phyloP scores from a whole-genome alignment of 2,888 invertebrate genomes.

The Euzophera pinguis region DNA sequence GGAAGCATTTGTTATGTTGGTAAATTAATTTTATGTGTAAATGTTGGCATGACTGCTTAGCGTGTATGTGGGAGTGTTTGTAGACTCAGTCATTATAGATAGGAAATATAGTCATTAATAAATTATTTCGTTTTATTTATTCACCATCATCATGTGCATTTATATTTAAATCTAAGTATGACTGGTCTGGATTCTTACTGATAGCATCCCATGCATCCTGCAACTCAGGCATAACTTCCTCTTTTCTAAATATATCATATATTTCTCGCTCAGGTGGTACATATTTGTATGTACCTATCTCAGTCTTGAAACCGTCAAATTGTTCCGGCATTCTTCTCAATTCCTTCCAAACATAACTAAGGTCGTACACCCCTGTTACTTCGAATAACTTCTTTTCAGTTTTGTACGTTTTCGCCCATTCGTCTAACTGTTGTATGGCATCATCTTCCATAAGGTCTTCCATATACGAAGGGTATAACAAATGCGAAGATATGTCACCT shows the following conservation, averaged over 20 bases:
- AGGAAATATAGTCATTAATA: slow-evolving; percentile 67
- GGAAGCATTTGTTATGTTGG: slow-evolving; percentile 33
- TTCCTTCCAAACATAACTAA: slow-evolving; percentile 45
- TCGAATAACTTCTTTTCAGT: slow-evolving; percentile 38
- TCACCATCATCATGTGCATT: slow-evolving; percentile 16
- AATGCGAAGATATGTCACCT: slow-evolving; percentile 62
- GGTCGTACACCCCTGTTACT: slow-evolving; percentile 46
- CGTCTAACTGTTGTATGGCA: slow-evolving; percentile 42
- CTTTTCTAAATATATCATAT: slow-evolving; percentile 45
- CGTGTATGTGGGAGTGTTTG: slow-evolving; percentile 37
- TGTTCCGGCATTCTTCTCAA: slow-evolving; percentile 48
- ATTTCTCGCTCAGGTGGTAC: slow-evolving; percentile 32
- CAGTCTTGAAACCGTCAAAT: not conserved
- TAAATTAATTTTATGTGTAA: slow-evolving; percentile 47
- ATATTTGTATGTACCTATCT: slow-evolving; percentile 32
- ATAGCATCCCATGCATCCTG: slow-evolving; percentile 52
- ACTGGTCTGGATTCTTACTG: slow-evolving; percentile 21
- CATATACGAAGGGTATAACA: slow-evolving; percentile 51
- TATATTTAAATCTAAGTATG: slow-evolving; percentile 16
- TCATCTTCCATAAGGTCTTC: slow-evolving; percentile 50
- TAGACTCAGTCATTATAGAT: slow-evolving; percentile 57
- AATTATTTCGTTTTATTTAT: slow-evolving; percentile 44
- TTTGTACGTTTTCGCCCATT: slow-evolving; percentile 52
- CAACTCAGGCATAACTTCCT: slow-evolving; percentile 52
- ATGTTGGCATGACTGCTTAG: slow-evolving; percentile 40